Base-by-base conservation (phyloP, 2,113 vertebrate species). In the Hippoglossus stenolepis region DNA sequence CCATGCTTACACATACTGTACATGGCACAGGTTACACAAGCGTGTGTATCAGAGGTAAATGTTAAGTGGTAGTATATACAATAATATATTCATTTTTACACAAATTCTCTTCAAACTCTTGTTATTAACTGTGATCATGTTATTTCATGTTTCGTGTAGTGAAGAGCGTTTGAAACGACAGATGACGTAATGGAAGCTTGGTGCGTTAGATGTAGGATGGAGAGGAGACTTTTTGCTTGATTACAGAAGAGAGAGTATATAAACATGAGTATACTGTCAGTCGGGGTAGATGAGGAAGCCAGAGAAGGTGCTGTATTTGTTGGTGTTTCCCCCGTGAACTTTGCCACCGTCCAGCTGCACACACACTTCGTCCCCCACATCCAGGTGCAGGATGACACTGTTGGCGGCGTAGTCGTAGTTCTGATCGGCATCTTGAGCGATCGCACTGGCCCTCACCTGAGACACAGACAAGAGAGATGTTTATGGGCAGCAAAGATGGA, bases 301-400 rank as follows among this genome's bases (percentile, higher is more conserved):
- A 0, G 96, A 97, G 93, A 98, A 97, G 84, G 96, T 98, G 94
- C 96, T 97, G 93, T 98, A 98, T 92, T 98, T 98, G 92, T 98
- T 98, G 91, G 95, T 97, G 91, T 97, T 97, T 51, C 97, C 97
- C 0, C 97, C 96, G 0, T 97, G 97, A 54, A 97, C 97, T 84
- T 98, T 98, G 65, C 97, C 97, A 0, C 97, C 97, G 0, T 98
- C 97, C 84, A 98, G 93, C 85, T 97, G 97, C 47, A 98, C 95
- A 49, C 95, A 97, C 70, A 98, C 96, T 71, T 98, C 97, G 3
- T 98, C 97, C 0, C 97, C 97, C 28, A 97, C 96, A 3, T 97
- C 97, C 84, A 98, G 92, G 79, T 97, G 97, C 63, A 97, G 94
- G 92, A 97, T 97, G 85, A 96, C 96, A 10, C 96, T 96, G 93